A percentile compares a stretch with the other conserved stretches of the same genome.
phyloP scores from a whole-genome alignment of 92 coral and sea anemone species.

The Zoanthus gigantus region DNA sequence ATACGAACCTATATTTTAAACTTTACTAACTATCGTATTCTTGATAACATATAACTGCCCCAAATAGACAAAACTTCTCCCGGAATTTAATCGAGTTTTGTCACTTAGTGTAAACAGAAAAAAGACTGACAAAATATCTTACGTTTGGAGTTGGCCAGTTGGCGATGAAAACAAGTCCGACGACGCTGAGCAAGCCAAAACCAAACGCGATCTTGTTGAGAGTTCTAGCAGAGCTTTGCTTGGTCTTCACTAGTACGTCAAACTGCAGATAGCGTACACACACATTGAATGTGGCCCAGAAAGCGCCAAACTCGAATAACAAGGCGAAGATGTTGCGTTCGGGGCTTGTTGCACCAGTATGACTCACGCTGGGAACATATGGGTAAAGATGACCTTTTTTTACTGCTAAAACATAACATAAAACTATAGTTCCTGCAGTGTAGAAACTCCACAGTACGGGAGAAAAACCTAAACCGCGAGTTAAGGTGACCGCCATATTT shows the following conservation, averaged over 20 bases:
- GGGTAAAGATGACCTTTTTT: conserved; percentile 63
- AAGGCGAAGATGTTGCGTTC: conserved; percentile 63
- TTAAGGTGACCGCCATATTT: conserved; percentile 35
- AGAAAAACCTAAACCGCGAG: conserved; percentile 54
- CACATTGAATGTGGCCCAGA: conserved; percentile 40
- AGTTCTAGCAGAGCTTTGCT: conserved; percentile 7
- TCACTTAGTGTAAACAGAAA: background rate
- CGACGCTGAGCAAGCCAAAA: conserved; percentile 23
- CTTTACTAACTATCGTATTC: no score
- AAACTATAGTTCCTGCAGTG: conserved; percentile 42
- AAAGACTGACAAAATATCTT: conserved; percentile 1
- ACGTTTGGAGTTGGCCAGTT: conserved; percentile 52
- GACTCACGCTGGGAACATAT: conserved; percentile 61
- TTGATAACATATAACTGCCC: no score
- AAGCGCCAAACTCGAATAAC: conserved; percentile 46
- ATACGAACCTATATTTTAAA: no score
- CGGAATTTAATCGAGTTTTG: no score
- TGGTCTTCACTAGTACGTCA: conserved; percentile 18
- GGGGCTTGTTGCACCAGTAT: conserved; percentile 62
- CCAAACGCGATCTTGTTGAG: conserved; percentile 44
- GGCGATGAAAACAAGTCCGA: conserved; percentile 40
- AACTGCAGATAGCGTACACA: conserved; percentile 38
- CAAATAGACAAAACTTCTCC: no score
- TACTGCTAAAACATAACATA: conserved; percentile 62
- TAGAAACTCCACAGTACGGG: conserved; percentile 60